These are phyloP conservation scores for Orchestia grillus DNA, from an alignment of 1,140 invertebrate genomes.

Conservation along the genomic window DNA sequence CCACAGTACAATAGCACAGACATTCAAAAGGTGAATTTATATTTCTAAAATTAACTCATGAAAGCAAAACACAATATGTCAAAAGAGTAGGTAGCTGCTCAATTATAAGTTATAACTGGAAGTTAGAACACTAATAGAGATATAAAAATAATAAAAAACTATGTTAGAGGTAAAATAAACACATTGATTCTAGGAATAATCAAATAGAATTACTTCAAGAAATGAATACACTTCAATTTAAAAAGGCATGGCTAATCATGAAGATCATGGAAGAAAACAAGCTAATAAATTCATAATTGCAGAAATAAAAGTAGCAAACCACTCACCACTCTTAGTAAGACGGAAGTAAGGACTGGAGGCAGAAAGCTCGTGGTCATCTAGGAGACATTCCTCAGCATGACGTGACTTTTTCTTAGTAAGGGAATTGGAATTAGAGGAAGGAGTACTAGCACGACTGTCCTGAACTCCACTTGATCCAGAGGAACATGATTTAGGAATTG, in stretches of 20 bases:
- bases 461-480: conserved; percentile 16
- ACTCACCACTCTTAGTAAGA: conserved; percentile 54
- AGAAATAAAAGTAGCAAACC: not conserved
- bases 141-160: not conserved
- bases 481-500: conserved; percentile 17
- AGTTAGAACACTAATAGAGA: not conserved
- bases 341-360: conserved; percentile 52
- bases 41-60: not conserved
- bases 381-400: conserved; percentile 31
- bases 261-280: not conserved
- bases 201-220: not conserved
- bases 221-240: not conserved
- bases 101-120: no score
- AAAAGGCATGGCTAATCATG: not conserved
- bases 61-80: not conserved
- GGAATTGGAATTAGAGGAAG: conserved; percentile 48
- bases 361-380: conserved; percentile 39
- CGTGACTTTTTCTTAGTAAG: conserved; percentile 45
- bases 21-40: no score
- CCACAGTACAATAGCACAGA: no score
- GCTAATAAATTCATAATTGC: not conserved
- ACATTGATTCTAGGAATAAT: no score
- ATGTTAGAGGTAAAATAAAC: not conserved
- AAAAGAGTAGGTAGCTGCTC: no score
- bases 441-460: conserved; percentile 43